These are phyloP conservation scores for Dipodomys ordii DNA, from an alignment of 2,113 vertebrate genomes.

Conservation along the genomic window DNA sequence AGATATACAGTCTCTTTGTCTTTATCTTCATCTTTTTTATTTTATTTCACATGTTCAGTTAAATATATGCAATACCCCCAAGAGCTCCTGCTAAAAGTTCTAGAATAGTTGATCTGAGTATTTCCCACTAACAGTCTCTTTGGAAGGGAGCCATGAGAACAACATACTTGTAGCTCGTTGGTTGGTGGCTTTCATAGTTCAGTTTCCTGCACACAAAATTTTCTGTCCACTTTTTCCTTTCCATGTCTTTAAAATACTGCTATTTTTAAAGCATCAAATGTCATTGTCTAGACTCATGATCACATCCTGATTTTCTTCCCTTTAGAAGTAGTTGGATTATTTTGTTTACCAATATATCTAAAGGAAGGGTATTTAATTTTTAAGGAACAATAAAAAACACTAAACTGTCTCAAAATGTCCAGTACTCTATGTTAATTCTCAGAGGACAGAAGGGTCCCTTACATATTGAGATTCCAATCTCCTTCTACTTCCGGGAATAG, in stretches of 20 bases:
- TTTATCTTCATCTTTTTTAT: not conserved
- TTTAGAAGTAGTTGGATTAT: not conserved
- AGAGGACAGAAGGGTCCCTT: not conserved
- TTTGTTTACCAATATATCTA: not conserved
- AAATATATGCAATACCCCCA: too few relatives aligned
- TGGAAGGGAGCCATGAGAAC: not conserved
- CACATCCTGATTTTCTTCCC: not conserved
- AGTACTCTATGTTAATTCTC: not conserved
- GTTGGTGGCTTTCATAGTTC: too few relatives aligned
- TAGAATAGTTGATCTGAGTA: too few relatives aligned
- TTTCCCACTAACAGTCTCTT: not conserved
- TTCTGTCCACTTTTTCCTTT: not conserved
- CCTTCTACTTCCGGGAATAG: not conserved
- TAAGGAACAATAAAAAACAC: not conserved
- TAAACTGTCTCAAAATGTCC: not conserved
- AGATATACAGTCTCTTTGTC: not conserved
- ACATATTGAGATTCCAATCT: not conserved
- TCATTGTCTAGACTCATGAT: not conserved
- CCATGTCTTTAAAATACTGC: not conserved
- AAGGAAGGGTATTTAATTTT: not conserved
- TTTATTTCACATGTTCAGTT: not conserved
- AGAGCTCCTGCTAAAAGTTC: not conserved
- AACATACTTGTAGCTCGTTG: too few relatives aligned
- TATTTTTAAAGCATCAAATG: conserved; percentile 12
- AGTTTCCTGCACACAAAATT: not conserved